Conservation (phyloP, 1,140 invertebrate genomes). For the Patella vulgata region DNA sequence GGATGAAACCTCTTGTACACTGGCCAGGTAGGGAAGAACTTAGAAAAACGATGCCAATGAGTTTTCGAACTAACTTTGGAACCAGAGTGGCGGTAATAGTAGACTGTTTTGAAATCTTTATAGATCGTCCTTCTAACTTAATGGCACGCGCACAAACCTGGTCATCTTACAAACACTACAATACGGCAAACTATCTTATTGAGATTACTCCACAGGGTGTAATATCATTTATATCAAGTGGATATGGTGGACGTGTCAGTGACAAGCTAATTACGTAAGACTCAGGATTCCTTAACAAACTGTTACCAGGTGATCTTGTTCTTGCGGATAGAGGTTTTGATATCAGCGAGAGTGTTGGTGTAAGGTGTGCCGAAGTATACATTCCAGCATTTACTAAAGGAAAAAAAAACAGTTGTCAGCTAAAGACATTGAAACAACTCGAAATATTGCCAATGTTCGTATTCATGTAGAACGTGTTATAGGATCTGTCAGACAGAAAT, state of each 20-base stretch:
- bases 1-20: constrained; percentile 17
- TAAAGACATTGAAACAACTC: constrained; percentile 31
- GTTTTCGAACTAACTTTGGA: constrained; percentile 31
- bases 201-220: constrained; percentile 30
- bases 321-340: constrained; percentile 32
- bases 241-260: constrained; percentile 29
- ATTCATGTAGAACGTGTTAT: constrained; percentile 56
- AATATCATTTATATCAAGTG: constrained; percentile 28
- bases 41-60: constrained; percentile 23
- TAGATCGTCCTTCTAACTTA: constrained; percentile 29
- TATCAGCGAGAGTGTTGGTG: neutral
- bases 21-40: constrained; percentile 32
- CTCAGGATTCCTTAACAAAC: constrained; percentile 23
- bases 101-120: constrained; percentile 45
- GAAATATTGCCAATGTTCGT: constrained; percentile 39
- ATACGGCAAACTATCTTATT: constrained; percentile 34
- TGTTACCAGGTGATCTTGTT: constrained; percentile 17
- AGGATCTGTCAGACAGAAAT: constrained; percentile 17
- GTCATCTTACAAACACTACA: constrained; percentile 30
- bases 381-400: constrained; percentile 13
- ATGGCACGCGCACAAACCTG: constrained; percentile 26
- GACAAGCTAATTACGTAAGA: constrained; percentile 25
- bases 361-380: constrained; percentile 4
- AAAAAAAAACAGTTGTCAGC: constrained; percentile 12
- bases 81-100: constrained; percentile 30